Base-by-base conservation (phyloP, 2,888 invertebrate species). In the Archaeoteleia sp. region DNA sequence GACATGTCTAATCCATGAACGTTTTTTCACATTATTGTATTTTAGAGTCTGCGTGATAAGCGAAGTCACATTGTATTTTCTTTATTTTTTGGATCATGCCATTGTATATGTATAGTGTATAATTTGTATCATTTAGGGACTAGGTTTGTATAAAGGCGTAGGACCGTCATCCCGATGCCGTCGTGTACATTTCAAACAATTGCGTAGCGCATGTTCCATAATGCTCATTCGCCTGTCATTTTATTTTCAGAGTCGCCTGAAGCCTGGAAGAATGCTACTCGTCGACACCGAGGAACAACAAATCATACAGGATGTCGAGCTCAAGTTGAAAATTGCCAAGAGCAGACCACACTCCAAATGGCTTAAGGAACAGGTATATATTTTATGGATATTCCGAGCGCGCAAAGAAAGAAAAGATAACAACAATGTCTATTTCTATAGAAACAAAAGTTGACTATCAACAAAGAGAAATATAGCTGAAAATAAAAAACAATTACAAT, bases 261-360 rank as follows among this genome's bases (percentile, higher is more conserved):
- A 98, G 86, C 99, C 99, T 1, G 99, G 99, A 1, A 91, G 98
- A 72, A 99, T 99, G 98, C 88, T 99, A 83, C 87, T 99, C 74
- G 98, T 99, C 45, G 99, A 99, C 86, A 98, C 98, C 0, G 88
- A 92, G 75, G 94, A 95, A 79, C 92, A 95, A 85, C 90, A 89
- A 70, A 93, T 99, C 72, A 97, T 97, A 74, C 93, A 95, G 79
- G 98, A 99, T 82, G 93, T 98, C 51, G 95, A 96, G 79, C 88
- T 99, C 49, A 99, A 99, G 87, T 83, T 92, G 76, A 85, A 93
- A 39, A 97, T 99, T 72, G 94, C 98, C 2, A 89, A 89, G 74
- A 93, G 94, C 71, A 89, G 98, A 51, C 97, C 98, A 1, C 95
- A 97, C 82, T 92, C 93, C 1, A 88, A 91, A 63, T 98, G 98